A percentile compares a stretch with the other conserved stretches of the same genome.
phyloP scores from a whole-genome alignment of 1,140 invertebrate genomes.

The Phocides pigmalion region DNA sequence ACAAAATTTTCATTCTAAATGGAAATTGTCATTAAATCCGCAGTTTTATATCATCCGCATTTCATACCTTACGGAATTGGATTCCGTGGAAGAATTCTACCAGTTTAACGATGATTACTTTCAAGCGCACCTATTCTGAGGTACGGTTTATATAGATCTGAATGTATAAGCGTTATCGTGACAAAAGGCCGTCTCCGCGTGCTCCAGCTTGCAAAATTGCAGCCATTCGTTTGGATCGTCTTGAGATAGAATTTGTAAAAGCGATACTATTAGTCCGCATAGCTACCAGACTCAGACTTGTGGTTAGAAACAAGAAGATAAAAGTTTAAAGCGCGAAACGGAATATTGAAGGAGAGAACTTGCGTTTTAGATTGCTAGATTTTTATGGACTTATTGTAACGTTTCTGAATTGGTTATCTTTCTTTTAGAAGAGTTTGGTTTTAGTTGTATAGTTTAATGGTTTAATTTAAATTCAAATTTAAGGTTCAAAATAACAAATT shows the following conservation, averaged over 20 bases:
- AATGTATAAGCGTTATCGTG: conserved; percentile 48
- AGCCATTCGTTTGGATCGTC: conserved; percentile 51
- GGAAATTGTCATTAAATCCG: conserved; percentile 18
- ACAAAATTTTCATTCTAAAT: conserved; percentile 20
- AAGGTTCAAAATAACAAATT: too few relatives aligned
- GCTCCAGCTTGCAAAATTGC: conserved; percentile 49
- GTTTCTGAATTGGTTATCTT: too few relatives aligned
- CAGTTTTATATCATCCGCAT: conserved; percentile 18
- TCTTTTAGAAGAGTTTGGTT: too few relatives aligned
- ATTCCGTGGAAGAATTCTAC: conserved; percentile 21
- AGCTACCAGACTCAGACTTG: conserved; percentile 31
- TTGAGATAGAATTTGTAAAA: conserved; percentile 52
- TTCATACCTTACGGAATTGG: conserved; percentile 21
- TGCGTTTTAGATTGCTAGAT: background rate
- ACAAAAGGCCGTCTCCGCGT: conserved; percentile 45
- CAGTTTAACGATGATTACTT: conserved; percentile 35
- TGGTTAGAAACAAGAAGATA: conserved; percentile 29
- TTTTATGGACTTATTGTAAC: conserved; percentile 2
- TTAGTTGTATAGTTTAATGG: too few relatives aligned
- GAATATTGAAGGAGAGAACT: conserved; percentile 27
- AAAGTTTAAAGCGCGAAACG: conserved; percentile 33
- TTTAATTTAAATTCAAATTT: too few relatives aligned
- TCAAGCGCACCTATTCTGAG: conserved; percentile 20
- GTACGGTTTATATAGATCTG: conserved; percentile 36
- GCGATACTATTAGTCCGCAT: conserved; percentile 47